Evolutionary conservation across 2,113 vertebrate species (phyloP).

Genomic region (Trachemys scripta): DNA sequence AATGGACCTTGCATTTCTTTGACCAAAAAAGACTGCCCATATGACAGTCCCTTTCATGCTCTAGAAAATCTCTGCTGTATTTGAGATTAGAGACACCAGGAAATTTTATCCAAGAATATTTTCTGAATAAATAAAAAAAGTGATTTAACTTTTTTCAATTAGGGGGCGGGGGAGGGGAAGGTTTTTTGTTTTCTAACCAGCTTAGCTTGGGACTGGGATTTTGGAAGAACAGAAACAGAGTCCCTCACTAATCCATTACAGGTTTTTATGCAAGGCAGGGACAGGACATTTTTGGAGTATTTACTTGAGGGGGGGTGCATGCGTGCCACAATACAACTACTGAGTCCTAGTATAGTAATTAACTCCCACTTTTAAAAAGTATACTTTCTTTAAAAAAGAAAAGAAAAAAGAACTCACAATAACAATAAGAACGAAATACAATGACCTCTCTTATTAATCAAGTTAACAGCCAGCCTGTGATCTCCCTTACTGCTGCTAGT

Average conservation of each 20-base stretch:
- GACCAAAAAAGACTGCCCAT: not conserved
- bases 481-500: not conserved
- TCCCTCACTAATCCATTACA: not conserved
- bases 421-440: not conserved
- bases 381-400: not conserved
- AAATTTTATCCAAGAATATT: not conserved
- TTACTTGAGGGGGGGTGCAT: accelerated
- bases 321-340: not conserved
- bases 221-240: not conserved
- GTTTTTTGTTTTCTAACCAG: not conserved
- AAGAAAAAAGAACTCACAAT: too few relatives aligned
- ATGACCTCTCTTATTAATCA: not conserved
- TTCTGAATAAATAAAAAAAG: not conserved
- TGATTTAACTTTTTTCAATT: not conserved
- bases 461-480: not conserved
- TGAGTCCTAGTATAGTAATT: not conserved
- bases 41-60: accelerated
- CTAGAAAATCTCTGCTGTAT: not conserved
- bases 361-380: not conserved
- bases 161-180: too few relatives aligned
- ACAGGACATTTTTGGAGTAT: not conserved
- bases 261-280: not conserved
- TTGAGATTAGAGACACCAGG: not conserved
- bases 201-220: not conserved
- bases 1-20: accelerated